Percentiles rank a stretch among this genome's conserved stretches.
Evolutionary conservation across 2,797 vertebrate genomes (phyloP).

Genomic region (Pseudotriccus pelzelni): DNA sequence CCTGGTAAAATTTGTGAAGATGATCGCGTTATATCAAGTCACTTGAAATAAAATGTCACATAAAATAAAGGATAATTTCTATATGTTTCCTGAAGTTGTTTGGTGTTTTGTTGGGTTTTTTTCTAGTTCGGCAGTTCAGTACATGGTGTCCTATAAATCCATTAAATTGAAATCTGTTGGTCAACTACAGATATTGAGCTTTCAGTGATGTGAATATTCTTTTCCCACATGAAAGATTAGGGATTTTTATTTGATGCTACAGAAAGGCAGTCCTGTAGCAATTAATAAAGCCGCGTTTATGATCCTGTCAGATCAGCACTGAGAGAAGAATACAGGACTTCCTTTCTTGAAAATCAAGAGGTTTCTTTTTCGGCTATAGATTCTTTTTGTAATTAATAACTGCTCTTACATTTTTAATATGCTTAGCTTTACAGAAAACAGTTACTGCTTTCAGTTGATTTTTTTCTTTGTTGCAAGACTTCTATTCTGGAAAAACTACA

Average conservation of each 20-base stretch:
- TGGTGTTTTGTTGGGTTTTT: background rate
- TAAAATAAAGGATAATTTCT: background rate
- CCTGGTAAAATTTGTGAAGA: background rate
- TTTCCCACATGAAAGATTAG: background rate
- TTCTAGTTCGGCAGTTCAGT: background rate
- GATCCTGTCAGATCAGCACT: background rate
- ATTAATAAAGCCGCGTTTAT: slow-evolving; percentile 49
- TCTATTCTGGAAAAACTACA: background rate
- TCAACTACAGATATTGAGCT: background rate
- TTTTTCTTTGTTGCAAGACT: background rate
- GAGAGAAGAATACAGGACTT: background rate
- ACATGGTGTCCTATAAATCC: background rate
- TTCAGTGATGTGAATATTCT: background rate
- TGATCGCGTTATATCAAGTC: rapidly evolving
- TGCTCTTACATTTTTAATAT: background rate
- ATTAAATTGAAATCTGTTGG: background rate
- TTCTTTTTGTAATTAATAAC: background rate
- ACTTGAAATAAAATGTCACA: background rate
- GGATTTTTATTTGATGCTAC: background rate
- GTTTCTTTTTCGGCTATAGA: background rate
- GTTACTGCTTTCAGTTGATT: background rate
- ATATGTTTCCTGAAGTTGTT: background rate
- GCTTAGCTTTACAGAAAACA: background rate
- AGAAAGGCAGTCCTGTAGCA: background rate
- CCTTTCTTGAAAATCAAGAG: slow-evolving; percentile 37